Base-by-base conservation (phyloP, 2,113 vertebrate species). In the Gymnobelideus leadbeateri region DNA sequence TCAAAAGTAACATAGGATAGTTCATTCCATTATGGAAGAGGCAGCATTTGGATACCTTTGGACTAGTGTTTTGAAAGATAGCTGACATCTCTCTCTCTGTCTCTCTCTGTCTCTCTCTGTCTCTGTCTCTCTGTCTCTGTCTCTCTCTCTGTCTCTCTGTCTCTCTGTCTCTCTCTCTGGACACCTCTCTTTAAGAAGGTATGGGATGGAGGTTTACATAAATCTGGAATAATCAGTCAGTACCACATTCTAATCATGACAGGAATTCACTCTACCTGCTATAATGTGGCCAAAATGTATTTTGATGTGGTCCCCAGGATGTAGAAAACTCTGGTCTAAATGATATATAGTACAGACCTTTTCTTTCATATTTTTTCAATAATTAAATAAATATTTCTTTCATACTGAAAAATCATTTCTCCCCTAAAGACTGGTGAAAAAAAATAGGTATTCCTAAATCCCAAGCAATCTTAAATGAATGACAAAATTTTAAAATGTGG, bases 1-100 rank as follows among this genome's bases (percentile, higher is more conserved):
- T 50, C 3, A 14, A 16, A 8, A 53, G 0, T 0, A 8, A 0
- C 12, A 1, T 8, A 4, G 24, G 23, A 1, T 8, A 4, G 24
- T 21, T 89, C 3, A 1, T 2, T 7, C 8, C 0, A 14, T 3
- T 12, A 0, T 1, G 57, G 16, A 57, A 47, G 25, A 10, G 2
- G 11, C 47, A 57, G 21, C 37, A 26, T 91, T 31, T 23, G 47
- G 8, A 31, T 21, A 7, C 10, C 19, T 12, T 5, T 14, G 51
- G 2, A 6, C 31, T 1, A 43, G 31, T 21, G 26, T 84, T 37
- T 28, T 5, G 6, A 46, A 28, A 89, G 3, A 46, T 8, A 1
- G 8, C 47, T 49, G 2, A 3, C 47, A n/a, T 49, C 47, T 49
- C 47, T 49, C 47, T 49, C 47, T 49, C 47, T 49, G 2, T 49